phyloP scores from a whole-genome alignment of 2,113 vertebrate species.

The Anhinga rufa region DNA sequence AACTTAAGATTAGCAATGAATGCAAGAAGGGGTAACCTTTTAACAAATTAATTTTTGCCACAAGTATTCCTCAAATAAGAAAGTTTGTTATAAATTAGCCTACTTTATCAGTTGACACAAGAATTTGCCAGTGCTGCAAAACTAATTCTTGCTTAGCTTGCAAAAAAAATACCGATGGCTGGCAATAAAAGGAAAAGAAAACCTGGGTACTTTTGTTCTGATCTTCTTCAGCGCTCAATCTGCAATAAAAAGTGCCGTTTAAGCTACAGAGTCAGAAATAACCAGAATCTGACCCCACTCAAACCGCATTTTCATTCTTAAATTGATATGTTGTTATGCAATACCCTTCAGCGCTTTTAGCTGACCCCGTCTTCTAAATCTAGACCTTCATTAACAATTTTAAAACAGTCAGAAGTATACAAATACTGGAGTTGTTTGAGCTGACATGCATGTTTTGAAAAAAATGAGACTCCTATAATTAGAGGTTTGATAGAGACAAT shows the following conservation, averaged over 20 bases:
- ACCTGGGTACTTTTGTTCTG: not conserved
- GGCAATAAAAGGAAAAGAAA: slow-evolving; percentile 36
- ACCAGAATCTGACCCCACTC: slow-evolving; percentile 12
- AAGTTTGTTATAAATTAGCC: slow-evolving; percentile 5
- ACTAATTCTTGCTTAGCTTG: slow-evolving; percentile 26
- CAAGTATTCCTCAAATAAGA: not conserved
- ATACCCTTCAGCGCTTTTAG: not conserved
- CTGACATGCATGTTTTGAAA: rapidly evolving
- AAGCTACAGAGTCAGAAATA: slow-evolving; percentile 6
- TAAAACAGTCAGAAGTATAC: not conserved
- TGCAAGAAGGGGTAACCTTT: not conserved
- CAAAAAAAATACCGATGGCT: not conserved
- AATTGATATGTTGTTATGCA: not conserved
- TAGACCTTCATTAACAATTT: not conserved
- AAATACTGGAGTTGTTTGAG: not conserved
- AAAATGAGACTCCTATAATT: not conserved
- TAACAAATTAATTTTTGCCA: not conserved
- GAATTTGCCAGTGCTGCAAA: slow-evolving; percentile 3
- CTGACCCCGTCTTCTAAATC: not conserved
- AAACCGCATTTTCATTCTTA: not conserved
- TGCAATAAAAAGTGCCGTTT: not conserved
- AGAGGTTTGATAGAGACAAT: not conserved
- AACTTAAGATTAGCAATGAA: not conserved
- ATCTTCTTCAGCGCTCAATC: not conserved
- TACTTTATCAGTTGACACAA: slow-evolving; percentile 6